phyloP scores from a whole-genome alignment of 1,140 invertebrate species.

The Sinella curviseta region DNA sequence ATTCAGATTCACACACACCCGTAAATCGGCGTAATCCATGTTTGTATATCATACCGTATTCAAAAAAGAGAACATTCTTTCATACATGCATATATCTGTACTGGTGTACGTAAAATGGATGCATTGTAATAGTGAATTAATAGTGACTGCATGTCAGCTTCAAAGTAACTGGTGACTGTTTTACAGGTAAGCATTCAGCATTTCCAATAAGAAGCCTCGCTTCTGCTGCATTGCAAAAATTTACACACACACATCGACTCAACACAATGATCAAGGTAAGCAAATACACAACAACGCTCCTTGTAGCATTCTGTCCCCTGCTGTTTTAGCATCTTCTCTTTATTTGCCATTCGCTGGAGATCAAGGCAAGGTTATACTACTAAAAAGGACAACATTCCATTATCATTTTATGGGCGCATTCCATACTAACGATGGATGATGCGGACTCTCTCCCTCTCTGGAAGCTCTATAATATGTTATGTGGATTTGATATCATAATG shows the following conservation, averaged over 20 bases:
- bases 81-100: background rate
- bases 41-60: background rate
- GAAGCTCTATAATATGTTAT: too few relatives aligned
- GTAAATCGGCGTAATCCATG: background rate
- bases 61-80: background rate
- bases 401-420: background rate
- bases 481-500: too few relatives aligned
- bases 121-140: too few relatives aligned
- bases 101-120: too few relatives aligned
- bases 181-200: too few relatives aligned
- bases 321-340: constrained; percentile 10
- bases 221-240: background rate
- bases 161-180: too few relatives aligned
- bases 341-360: too few relatives aligned
- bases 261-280: background rate
- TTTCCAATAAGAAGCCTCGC: too few relatives aligned
- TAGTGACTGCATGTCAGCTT: too few relatives aligned
- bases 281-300: constrained; percentile 3
- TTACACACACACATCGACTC: background rate
- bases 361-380: constrained; percentile 3
- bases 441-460: too few relatives aligned
- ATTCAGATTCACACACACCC: background rate
- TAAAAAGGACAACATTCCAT: background rate
- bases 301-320: background rate
- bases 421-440: background rate